Base-by-base conservation (phyloP, 2,113 vertebrate species). In the Atlantisia rogersi region DNA sequence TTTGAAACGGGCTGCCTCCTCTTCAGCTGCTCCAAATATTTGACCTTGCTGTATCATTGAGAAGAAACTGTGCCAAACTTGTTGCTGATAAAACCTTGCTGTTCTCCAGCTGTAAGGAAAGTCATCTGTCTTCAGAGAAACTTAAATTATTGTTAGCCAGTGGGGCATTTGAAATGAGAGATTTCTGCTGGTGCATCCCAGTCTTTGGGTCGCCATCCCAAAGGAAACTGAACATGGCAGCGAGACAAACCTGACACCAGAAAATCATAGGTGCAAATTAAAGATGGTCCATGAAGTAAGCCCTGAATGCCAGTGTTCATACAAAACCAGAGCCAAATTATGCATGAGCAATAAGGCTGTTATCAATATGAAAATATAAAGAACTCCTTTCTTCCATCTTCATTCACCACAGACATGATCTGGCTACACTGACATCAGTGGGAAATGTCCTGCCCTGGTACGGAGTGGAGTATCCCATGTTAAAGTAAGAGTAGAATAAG, bases 1-100 rank as follows among this genome's bases (percentile, higher is more conserved):
- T 97, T 96, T 96, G 86, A 94, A 96, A 83, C 26, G 12, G 21
- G 39, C 64, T 82, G 19, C 85, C n/a, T 81, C 74, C 29, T 69
- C 55, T 86, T 77, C 63, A 79, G 1, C 42, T 50, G 77, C 73
- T 86, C 60, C 71, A 79, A 81, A 75, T 87, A 48, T 91, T 82
- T 95, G 91, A 87, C 88, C 78, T 95, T 92, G 67, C 48, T 76
- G 52, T 81, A 58, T 81, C 81, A 68, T 28, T 81, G 94, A 79
- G 84, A 69, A 91, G 76, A 94, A 92, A 96, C 63, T 71, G 29
- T 86, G 80, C 62, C 90, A 92, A 73, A 28, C 24, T 40, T 93
- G 26, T 52, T 89, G 69, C 78, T 88, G 62, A 83, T 88, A 92
- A 91, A 95, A 93, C 15, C 46, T 86, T 86, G 74, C 86, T 92